A percentile compares a stretch with the other conserved stretches of the same genome.
Conservation (phyloP, 2,113 vertebrate species). For the Nyctereutes procyonoides region DNA sequence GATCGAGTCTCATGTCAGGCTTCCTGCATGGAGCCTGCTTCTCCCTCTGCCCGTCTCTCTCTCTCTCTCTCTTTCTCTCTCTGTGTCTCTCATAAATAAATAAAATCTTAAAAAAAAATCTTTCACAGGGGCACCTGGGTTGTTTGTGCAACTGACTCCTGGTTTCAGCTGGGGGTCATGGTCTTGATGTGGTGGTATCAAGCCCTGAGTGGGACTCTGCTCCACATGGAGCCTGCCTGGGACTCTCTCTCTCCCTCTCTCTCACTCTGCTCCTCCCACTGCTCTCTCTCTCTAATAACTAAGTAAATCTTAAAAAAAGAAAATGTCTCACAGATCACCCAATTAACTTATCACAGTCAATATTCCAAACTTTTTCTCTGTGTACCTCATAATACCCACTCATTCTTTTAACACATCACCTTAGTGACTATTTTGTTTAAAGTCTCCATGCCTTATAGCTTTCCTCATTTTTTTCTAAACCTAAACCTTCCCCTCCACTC, state of each 20-base stretch:
- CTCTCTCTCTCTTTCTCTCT: no score
- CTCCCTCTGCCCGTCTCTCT: no score
- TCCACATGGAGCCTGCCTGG: background rate
- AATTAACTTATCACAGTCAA: background rate
- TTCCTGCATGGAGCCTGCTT: no score
- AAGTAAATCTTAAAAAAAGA: background rate
- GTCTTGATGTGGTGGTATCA: background rate
- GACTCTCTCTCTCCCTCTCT: background rate
- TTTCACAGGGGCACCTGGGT: background rate
- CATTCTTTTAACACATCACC: background rate
- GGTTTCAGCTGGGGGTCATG: background rate
- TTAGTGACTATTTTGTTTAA: background rate
- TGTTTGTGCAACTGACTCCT: rapidly evolving
- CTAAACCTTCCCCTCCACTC: background rate
- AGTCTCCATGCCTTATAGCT: background rate
- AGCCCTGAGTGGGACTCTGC: background rate
- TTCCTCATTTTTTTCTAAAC: constrained; percentile 19
- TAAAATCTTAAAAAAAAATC: background rate
- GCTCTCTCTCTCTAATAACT: background rate
- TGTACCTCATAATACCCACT: background rate
- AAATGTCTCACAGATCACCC: background rate
- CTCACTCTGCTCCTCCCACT: background rate
- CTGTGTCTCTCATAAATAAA: no score
- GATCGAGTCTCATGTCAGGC: no score
- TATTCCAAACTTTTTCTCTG: background rate